Evolutionary conservation across 92 coral and sea anemone species (phyloP), one percentile per base, ranked within the genome.

Genomic region (Paragorgia papillata): DNA sequence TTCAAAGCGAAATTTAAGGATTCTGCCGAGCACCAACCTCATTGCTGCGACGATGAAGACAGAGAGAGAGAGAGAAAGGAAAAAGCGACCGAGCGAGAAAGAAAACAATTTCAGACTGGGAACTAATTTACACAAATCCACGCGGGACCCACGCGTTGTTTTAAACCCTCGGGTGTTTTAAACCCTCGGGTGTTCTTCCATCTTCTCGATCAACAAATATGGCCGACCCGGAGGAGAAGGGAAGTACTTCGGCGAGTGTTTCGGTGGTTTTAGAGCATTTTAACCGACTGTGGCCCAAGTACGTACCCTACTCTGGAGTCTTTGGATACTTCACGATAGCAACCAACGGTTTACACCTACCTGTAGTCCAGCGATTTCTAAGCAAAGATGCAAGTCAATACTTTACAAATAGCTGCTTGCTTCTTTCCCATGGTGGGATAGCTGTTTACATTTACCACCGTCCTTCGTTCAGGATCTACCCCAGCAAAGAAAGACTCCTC

Each of bases 261-360:
- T 56, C 30, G 10, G 3, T 1, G 34, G 27, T 54, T 71, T 20
- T 71, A 30, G 3, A 55, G n/a, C 78, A 51, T 20, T 71, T 51
- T 34, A 31, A 71, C 9, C 18, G 39, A 35, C 25, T 71, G 21
- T 71, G 78, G 78, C 78, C 78, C 15, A 90, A 86, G 81, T 90
- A 94, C 75, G 78, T 89, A 18, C 97, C 97, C 1, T 94, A 94
- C 55, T 62, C 87, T 49, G 98, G 98, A 0, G 85, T 86, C 6
- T 76, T 67, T 0, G 92, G 98, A 68, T 94, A 84, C 80, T 87
- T 91, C 20, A 53, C 88, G 40, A 73, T 94, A 20, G 85, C 97
- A 7, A 80, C 92, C 14, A 90, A 89, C 43, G 82, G 96, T 7
- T 75, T 91, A 81, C 87, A 88, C 5, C 83, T 94, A 27, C 85